Base-by-base conservation (phyloP, 2,888 invertebrate species). In the Ernsta delagoae region DNA sequence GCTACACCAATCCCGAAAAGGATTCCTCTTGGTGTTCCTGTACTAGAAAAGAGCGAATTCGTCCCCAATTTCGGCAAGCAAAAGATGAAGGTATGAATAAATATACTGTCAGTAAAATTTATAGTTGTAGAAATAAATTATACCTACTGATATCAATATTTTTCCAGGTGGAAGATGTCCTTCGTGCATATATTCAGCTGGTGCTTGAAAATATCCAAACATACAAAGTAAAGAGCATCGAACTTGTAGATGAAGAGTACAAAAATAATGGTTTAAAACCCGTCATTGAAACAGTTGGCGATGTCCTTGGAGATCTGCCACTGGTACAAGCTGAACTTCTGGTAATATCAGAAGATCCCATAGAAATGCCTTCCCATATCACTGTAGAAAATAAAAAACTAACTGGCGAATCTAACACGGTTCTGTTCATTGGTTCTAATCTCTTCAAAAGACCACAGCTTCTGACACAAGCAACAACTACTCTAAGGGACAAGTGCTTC, bases 1-100 rank as follows among this genome's bases (percentile, higher is more conserved):
- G 97, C 97, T 0, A 96, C 96, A 69, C 94, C 96, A 0, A 97
- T 98, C 53, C 94, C 96, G 0, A 94, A 95, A 74, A 94, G 95
- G 59, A 91, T 95, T 71, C 95, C 95, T 16, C 94, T 96, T 36
- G 95, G 96, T 9, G 93, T 95, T n/a, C 97, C 98, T 1, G 95
- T 97, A 0, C 85, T 98, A 31, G 98, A 98, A 84, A 95, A 95
- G 82, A 96, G 96, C 80, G 90, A 94, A 71, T 98, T 98, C 79
- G 82, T 97, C 7, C 95, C 97, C 0, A 95, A 96, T 84, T 88
- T 81, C 70, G 87, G 86, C 71, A 88, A 88, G 56, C 75, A 76
- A 34, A 89, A 89, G 77, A 88, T 92, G 86, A 85, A 82, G 84
- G 92, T 92, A 76, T 36, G 39, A 24, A 24, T 24, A 1, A 24